Conservation (phyloP, 2,888 invertebrate genomes). For the Pachycephus smyrnensis region DNA sequence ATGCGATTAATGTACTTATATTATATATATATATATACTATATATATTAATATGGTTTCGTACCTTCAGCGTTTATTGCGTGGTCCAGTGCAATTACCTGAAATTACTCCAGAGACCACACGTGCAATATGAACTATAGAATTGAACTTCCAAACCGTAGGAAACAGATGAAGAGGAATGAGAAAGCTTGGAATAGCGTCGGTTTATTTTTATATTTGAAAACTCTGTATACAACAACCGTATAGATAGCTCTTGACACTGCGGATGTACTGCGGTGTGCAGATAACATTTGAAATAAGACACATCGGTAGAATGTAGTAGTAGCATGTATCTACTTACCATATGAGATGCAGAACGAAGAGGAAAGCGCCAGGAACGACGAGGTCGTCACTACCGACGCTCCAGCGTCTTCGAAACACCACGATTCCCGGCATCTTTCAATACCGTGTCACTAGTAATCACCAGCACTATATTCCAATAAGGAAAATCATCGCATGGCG, state of each 20-base stretch:
- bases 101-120: not conserved
- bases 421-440: slow-evolving; percentile 84
- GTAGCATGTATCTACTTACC: slow-evolving; percentile 72
- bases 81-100: not conserved
- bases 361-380: slow-evolving; percentile 86
- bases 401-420: slow-evolving; percentile 87
- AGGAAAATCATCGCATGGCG: slow-evolving; percentile 10
- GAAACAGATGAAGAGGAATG: not conserved
- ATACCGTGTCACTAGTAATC: not conserved
- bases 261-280: too few species aligned
- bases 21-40: not conserved
- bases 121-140: not conserved
- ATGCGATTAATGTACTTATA: not conserved
- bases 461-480: slow-evolving; percentile 20
- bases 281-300: not conserved
- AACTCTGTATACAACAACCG: not conserved
- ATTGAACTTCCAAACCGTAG: not conserved
- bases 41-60: not conserved
- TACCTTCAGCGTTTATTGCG: not conserved
- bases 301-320: not conserved
- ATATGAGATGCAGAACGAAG: slow-evolving; percentile 79
- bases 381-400: slow-evolving; percentile 89
- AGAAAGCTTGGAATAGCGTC: not conserved
- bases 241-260: not conserved
- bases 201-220: not conserved